These are phyloP conservation scores for Lepus americanus DNA, from an alignment of 2,113 vertebrate species.

Conservation along the genomic window DNA sequence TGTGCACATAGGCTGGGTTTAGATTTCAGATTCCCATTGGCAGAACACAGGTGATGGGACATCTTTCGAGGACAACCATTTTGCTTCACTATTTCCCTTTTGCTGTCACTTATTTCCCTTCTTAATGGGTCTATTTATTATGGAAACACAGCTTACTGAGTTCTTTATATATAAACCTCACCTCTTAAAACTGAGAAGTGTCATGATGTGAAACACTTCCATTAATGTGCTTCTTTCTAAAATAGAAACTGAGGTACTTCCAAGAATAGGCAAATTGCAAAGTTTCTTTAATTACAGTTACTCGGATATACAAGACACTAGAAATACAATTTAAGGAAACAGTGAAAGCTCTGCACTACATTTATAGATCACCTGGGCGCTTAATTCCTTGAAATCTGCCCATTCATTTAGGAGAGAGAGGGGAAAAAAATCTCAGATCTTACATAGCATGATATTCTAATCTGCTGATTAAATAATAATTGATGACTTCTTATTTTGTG, in stretches of 20 bases:
- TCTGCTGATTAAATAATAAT: conserved; percentile 86
- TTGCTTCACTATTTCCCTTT: background rate
- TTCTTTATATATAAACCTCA: conserved; percentile 81
- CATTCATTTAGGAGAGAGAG: conserved; percentile 65
- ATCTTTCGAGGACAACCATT: conserved; percentile 68
- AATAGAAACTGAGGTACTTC: conserved; percentile 82
- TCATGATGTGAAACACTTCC: conserved; percentile 81
- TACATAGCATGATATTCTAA: conserved; percentile 86
- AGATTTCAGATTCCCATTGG: conserved; percentile 68
- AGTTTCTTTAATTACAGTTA: conserved; percentile 79
- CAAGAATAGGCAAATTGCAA: conserved; percentile 79
- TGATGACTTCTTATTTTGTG: conserved; percentile 84
- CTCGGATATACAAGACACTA: conserved; percentile 56
- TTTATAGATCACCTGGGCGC: conserved; percentile 60
- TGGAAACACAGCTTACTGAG: conserved; percentile 77
- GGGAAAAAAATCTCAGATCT: conserved; percentile 67
- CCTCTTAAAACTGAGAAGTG: conserved; percentile 83
- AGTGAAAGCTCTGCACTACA: conserved; percentile 12
- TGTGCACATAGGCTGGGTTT: background rate
- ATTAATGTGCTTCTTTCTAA: conserved; percentile 77
- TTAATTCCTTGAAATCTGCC: conserved; percentile 82
- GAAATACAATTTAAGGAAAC: conserved; percentile 56
- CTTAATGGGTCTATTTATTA: conserved; percentile 77
- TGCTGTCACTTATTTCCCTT: background rate
- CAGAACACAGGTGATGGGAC: conserved; percentile 70